Percentiles rank a stretch among this genome's conserved stretches.
These are phyloP conservation scores for Drosophila leonis DNA, from an alignment of 2,888 invertebrate genomes.

Conservation along the genomic window DNA sequence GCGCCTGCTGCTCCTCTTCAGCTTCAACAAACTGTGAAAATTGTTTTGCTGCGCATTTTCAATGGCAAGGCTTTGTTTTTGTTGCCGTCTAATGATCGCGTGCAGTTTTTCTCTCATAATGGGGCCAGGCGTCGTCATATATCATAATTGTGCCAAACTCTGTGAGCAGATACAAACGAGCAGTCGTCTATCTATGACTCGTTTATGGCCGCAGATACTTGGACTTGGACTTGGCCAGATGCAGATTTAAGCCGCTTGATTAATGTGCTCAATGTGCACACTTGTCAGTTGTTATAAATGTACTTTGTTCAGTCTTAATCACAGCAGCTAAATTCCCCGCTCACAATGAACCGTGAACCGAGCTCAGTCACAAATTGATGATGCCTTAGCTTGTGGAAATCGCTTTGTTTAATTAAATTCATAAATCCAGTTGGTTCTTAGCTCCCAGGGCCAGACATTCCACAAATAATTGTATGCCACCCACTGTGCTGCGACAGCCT, in stretches of 20 bases:
- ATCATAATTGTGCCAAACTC: slow-evolving; percentile 80
- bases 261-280: slow-evolving; percentile 65
- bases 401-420: slow-evolving; percentile 14
- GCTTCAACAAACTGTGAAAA: slow-evolving; percentile 42
- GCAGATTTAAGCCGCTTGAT: slow-evolving; percentile 71
- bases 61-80: slow-evolving; percentile 74
- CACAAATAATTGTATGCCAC: slow-evolving; percentile 40
- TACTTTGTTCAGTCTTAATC: slow-evolving; percentile 58
- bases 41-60: slow-evolving; percentile 63
- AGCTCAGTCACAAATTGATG: slow-evolving; percentile 38
- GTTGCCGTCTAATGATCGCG: slow-evolving; percentile 74
- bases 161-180: slow-evolving; percentile 59
- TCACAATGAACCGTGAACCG: neutral
- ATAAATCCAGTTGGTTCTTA: neutral
- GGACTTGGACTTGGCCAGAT: slow-evolving; percentile 56
- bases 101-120: slow-evolving; percentile 73
- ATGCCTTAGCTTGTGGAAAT: slow-evolving; percentile 14
- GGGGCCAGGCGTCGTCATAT: slow-evolving; percentile 69
- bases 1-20: slow-evolving; percentile 8
- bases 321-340: slow-evolving; percentile 40
- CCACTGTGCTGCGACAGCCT: slow-evolving; percentile 59
- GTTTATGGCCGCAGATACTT: slow-evolving; percentile 29
- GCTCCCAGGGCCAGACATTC: neutral
- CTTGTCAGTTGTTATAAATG: slow-evolving; percentile 69
- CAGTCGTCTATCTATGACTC: slow-evolving; percentile 49